phyloP scores from a whole-genome alignment of 2,797 vertebrate species.

The Neomorphus geoffroyi region DNA sequence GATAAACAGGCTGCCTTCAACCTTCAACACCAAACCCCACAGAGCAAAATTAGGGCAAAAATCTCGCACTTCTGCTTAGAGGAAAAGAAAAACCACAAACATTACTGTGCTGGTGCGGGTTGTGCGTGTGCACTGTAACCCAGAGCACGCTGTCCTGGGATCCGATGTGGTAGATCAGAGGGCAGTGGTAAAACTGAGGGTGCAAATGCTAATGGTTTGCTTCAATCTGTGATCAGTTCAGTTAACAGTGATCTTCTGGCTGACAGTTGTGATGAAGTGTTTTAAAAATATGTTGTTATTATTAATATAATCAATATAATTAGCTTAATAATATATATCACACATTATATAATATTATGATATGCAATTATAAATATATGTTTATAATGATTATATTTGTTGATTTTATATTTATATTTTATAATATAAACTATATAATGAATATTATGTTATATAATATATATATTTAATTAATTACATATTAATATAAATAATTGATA shows the following conservation, averaged over 20 bases:
- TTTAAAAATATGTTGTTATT: not conserved
- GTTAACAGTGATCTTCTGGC: not conserved
- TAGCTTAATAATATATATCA: too few species aligned
- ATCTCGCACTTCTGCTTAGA: not conserved
- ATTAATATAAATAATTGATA: too few species aligned
- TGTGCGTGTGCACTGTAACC: too few species aligned
- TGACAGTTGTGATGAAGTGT: not conserved
- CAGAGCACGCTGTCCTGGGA: not conserved
- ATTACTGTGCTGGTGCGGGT: accelerated
- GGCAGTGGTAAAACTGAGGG: not conserved
- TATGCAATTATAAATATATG: too few species aligned
- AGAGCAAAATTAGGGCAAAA: not conserved
- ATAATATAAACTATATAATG: too few species aligned
- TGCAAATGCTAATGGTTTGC: not conserved
- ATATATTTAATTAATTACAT: too few species aligned
- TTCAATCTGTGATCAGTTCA: not conserved
- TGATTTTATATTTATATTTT: too few species aligned
- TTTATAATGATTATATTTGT: too few species aligned
- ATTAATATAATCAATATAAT: too few species aligned
- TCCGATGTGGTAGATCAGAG: not conserved
- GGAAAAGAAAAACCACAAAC: not conserved
- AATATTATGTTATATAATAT: too few species aligned
- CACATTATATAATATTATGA: too few species aligned
- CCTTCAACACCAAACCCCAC: not conserved
- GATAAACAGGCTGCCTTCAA: not conserved